A percentile compares a stretch with the other conserved stretches of the same genome.
Evolutionary conservation across 2,113 vertebrate genomes (phyloP).

Genomic region (Pipa parva): DNA sequence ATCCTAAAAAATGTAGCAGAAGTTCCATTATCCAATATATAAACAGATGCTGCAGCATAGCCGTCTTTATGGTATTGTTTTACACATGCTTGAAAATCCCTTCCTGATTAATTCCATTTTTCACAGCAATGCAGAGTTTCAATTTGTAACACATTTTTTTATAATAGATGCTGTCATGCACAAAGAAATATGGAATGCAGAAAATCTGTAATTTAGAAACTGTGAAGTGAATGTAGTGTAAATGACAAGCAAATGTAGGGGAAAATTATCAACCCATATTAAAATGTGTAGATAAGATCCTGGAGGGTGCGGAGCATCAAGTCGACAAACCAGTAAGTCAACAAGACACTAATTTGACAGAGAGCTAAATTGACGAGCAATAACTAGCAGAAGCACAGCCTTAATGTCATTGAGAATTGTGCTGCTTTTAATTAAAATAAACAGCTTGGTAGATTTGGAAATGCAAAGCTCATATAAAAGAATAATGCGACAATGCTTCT

Average conservation of each 20-base stretch:
- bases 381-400: conserved; percentile 29
- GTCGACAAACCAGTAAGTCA: conserved; percentile 40
- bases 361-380: conserved; percentile 42
- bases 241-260: conserved; percentile 43
- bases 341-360: conserved; percentile 43
- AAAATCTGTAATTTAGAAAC: conserved; percentile 43
- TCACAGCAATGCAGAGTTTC: not conserved
- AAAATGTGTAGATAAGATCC: conserved; percentile 41
- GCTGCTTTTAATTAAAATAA: conserved; percentile 42
- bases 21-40: too few relatives aligned
- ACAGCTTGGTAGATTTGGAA: conserved; percentile 35
- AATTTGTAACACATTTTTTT: not conserved
- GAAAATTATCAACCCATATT: conserved; percentile 42
- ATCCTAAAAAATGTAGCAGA: too few relatives aligned
- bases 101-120: not conserved
- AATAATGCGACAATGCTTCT: conserved; percentile 2
- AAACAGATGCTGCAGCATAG: not conserved
- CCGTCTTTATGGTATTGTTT: not conserved
- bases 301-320: conserved; percentile 37
- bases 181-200: conserved; percentile 34
- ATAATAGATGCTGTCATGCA: conserved; percentile 30
- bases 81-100: not conserved
- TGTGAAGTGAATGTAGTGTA: conserved; percentile 43
- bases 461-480: conserved; percentile 25
- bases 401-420: conserved; percentile 39